Conservation (phyloP, 2,888 invertebrate genomes). For the Pandemis heparana region DNA sequence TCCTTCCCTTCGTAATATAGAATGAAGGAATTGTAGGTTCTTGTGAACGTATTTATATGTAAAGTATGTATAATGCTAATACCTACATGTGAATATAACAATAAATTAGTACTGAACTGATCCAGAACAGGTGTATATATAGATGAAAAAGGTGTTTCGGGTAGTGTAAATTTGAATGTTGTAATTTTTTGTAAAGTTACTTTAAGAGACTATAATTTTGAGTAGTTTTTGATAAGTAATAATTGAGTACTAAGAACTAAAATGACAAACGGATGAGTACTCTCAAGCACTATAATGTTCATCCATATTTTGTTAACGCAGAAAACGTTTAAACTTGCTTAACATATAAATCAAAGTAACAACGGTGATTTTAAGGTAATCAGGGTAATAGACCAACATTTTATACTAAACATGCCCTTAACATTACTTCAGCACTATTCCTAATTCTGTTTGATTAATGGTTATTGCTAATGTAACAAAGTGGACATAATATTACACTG, state of each 20-base stretch:
- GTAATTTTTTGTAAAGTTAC: slow-evolving; percentile 81
- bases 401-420: slow-evolving; percentile 44
- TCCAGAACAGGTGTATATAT: slow-evolving; percentile 70
- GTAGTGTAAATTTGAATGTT: slow-evolving; percentile 70
- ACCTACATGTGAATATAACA: slow-evolving; percentile 76
- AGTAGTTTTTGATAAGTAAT: slow-evolving; percentile 85
- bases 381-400: slow-evolving; percentile 75
- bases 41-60: slow-evolving; percentile 67
- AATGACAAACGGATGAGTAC: slow-evolving; percentile 75
- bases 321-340: slow-evolving; percentile 24
- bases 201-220: slow-evolving; percentile 76
- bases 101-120: slow-evolving; percentile 74
- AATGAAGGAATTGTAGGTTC: slow-evolving; percentile 66
- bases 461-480: slow-evolving; percentile 1
- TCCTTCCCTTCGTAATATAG: slow-evolving; percentile 54
- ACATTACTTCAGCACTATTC: slow-evolving; percentile 3
- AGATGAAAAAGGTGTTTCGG: slow-evolving; percentile 70
- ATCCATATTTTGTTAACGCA: background rate
- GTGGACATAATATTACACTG: slow-evolving; percentile 5
- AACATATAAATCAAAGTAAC: slow-evolving; percentile 1
- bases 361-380: slow-evolving; percentile 64
- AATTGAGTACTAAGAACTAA: slow-evolving; percentile 65
- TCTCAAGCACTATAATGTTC: slow-evolving; percentile 40
- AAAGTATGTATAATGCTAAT: slow-evolving; percentile 52
- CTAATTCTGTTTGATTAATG: background rate